These are phyloP conservation scores for Pseudomyrmex sp. DNA, from an alignment of 1,140 invertebrate genomes.

Conservation along the genomic window DNA sequence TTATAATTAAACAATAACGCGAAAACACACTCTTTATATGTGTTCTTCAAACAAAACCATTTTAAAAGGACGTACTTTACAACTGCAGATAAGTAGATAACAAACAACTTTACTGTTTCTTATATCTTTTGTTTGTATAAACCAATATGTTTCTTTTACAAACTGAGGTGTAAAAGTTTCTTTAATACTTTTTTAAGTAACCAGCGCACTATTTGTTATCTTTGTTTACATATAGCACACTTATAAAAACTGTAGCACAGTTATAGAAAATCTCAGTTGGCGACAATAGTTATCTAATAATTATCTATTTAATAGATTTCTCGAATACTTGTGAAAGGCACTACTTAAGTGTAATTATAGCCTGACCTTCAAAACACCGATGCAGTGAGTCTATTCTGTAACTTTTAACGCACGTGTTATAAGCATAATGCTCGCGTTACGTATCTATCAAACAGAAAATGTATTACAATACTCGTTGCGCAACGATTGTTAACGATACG, in stretches of 20 bases:
- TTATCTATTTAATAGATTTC: slow-evolving; percentile 16
- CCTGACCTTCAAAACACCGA: slow-evolving; percentile 21
- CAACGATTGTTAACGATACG: too few relatives aligned
- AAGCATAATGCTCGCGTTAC: too few relatives aligned
- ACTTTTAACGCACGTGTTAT: too few relatives aligned
- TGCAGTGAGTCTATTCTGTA: not conserved
- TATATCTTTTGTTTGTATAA: too few relatives aligned
- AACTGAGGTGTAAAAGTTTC: too few relatives aligned
- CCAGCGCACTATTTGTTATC: slow-evolving; percentile 9
- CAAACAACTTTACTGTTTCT: not conserved
- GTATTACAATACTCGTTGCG: too few relatives aligned
- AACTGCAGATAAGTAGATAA: not conserved
- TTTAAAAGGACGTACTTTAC: not conserved
- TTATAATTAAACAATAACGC: slow-evolving; percentile 10
- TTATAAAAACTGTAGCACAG: not conserved
- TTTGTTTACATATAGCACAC: not conserved
- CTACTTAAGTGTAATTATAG: slow-evolving; percentile 38
- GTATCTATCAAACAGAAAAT: too few relatives aligned
- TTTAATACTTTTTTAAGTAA: too few relatives aligned
- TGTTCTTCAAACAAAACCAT: not conserved
- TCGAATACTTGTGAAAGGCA: slow-evolving; percentile 18
- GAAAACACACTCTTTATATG: not conserved
- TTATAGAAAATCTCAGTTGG: not conserved
- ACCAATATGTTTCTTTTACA: too few relatives aligned
- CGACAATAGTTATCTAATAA: not conserved